Evolutionary conservation across 2,888 invertebrate species (phyloP), one percentile per base, ranked within the genome.

Genomic region (Galerucella pusilla): DNA sequence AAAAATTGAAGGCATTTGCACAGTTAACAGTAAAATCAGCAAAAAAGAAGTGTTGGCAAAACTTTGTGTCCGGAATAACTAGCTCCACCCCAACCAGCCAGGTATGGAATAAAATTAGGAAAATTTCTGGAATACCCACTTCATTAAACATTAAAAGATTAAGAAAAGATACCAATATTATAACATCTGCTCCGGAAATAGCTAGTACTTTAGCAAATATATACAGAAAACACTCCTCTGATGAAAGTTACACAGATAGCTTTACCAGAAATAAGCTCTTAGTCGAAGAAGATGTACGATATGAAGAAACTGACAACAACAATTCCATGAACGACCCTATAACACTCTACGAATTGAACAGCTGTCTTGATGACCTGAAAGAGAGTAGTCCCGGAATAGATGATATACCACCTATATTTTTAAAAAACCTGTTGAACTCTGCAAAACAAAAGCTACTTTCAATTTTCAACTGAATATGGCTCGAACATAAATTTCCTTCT

Each of bases 161-260:
- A 52, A 52, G 52, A 52, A 52, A 52, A 52, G 52, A 52, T 52
- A 14, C 52, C 52, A 52, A 52, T 52, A 52, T 52, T 52, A 52
- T 52, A 52, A 52, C 52, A 52, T 7, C 52, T 52, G 52, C 52
- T 14, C 14, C 14, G 52, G 52, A 52, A 52, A 52, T 52, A 52
- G 52, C 46, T 46, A 46, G 46, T 52, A 52, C 52, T 52, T 52
- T 52, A 52, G 52, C 52, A 52, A 52, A 52, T 52, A 14, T 52
- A 52, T 52, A 52, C 52, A 52, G 52, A 52, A 52, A 52, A 52
- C 12, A 52, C 14, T 52, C 52, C 52, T 52, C 52, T 52, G 52
- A 52, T 52, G 52, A 52, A 52, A 52, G 52, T 52, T 52, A 14
- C 45, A 45, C 6, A 1, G 52, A 52, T 52, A 52, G 14, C 52